phyloP scores from a whole-genome alignment of 2,888 invertebrate species.

The Eupeodes latifasciatus region DNA sequence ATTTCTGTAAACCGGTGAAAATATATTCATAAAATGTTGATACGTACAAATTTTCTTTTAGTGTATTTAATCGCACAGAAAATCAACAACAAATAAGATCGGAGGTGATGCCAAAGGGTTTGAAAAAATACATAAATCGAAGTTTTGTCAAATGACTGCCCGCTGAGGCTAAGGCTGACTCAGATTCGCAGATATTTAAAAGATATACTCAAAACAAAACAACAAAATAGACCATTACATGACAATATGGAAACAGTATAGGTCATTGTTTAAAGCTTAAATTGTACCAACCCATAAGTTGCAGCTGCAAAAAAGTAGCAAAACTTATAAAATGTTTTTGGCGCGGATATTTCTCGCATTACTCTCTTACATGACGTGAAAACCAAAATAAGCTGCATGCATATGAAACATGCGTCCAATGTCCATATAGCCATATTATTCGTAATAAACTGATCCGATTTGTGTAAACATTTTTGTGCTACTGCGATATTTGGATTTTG shows the following conservation, averaged over 20 bases:
- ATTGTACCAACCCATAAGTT: not conserved
- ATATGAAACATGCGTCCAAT: too few species aligned
- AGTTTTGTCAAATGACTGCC: constrained; percentile 56
- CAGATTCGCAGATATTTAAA: constrained; percentile 11
- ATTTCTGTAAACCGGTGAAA: too few species aligned
- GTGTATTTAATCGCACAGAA: not conserved
- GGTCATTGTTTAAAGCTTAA: constrained; percentile 58
- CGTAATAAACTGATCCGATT: constrained; percentile 55
- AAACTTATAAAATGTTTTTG: constrained; percentile 1
- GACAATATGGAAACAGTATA: constrained; percentile 58
- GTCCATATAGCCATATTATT: not conserved
- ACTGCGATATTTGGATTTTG: not conserved
- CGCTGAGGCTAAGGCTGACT: constrained; percentile 38
- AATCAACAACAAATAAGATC: constrained; percentile 15
- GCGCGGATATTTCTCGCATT: constrained; percentile 26
- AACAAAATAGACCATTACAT: not conserved
- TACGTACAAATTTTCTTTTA: not conserved
- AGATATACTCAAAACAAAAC: not conserved
- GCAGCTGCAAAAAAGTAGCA: constrained; percentile 53
- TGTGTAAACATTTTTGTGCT: constrained; percentile 55
- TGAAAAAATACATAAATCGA: constrained; percentile 24
- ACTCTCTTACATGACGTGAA: not conserved
- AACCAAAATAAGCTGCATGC: constrained; percentile 17
- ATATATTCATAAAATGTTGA: too few species aligned
- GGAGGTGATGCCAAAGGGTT: constrained; percentile 47